These are phyloP conservation scores for Enteromius afrohamiltoni DNA, from an alignment of 2,797 vertebrate genomes.

Conservation along the genomic window DNA sequence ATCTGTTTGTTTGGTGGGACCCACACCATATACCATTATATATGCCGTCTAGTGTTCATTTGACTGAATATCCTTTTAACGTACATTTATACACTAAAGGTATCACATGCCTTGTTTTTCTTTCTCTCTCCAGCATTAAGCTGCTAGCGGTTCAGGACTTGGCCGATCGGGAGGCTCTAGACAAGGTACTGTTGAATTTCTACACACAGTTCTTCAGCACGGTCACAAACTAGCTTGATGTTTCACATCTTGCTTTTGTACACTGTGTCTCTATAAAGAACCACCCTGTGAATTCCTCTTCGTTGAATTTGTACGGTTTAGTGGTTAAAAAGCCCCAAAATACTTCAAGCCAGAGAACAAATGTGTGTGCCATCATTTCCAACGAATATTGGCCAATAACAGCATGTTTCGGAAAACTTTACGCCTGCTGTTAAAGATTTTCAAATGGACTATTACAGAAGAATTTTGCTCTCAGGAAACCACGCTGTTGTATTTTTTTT, in stretches of 20 bases:
- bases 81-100: background rate
- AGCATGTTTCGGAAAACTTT: background rate
- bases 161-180: constrained; percentile 87
- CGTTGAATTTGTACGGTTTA: background rate
- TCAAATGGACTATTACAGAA: background rate
- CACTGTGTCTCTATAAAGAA: background rate
- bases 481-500: no score
- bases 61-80: background rate
- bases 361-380: background rate
- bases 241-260: background rate
- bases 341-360: background rate
- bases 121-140: constrained; percentile 84
- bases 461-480: no score
- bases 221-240: background rate
- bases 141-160: constrained; percentile 94
- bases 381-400: background rate
- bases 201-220: background rate
- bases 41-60: background rate
- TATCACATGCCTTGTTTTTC: constrained; percentile 21
- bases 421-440: background rate
- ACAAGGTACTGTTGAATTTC: constrained; percentile 79
- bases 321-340: background rate
- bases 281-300: no score
- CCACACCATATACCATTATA: background rate
- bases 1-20: background rate